Base-by-base conservation (phyloP, 2,113 vertebrate genomes). In the Ptilorrhoa leucosticta region DNA sequence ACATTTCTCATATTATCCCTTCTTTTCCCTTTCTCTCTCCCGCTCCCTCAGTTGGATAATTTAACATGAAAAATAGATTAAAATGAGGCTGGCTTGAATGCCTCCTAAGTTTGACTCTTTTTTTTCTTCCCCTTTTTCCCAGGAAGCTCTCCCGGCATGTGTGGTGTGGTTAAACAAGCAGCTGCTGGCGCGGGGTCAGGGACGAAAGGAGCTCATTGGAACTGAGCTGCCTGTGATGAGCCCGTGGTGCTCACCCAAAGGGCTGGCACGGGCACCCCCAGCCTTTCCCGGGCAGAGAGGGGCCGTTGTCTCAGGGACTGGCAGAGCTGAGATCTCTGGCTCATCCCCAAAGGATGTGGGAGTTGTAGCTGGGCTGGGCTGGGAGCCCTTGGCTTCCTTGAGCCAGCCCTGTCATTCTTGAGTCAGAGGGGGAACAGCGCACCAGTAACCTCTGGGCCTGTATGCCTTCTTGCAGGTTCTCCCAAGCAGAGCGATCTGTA, bases 1-100 rank as follows among this genome's bases (percentile, higher is more conserved):
- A 95, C 97, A 93, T 98, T 98, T 95, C 97, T 96, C 96, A 93
- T 92, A 97, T 98, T 98, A 97, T 97, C 97, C 96, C 71, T 94
- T 93, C 97, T 92, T 96, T 94, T 86, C 72, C 91, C 95, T 98
- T 97, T 96, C 94, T 96, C 96, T 91, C 87, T 96, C 91, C 76
- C 20, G 72, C 93, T 97, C 90, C 85, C 60, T 51, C 89, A 92
- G 93, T 95, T 97, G 92, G 94, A 95, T 97, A 97, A 97, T 98
- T 98, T 97, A 97, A 89, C 96, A 94, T 60, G 91, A 95, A 96
- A 98, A 97, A 94, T 92, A 98, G 96, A 98, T 97, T 96, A 97
- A 97, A 98, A 97, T 87, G 89, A 95, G 87, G 87, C 88, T 93
- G 82, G 69, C 56, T 87, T 91, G 83, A 97, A 95, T 83, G 68